These are phyloP conservation scores for Alca torda DNA, from an alignment of 2,797 vertebrate species.

Conservation along the genomic window DNA sequence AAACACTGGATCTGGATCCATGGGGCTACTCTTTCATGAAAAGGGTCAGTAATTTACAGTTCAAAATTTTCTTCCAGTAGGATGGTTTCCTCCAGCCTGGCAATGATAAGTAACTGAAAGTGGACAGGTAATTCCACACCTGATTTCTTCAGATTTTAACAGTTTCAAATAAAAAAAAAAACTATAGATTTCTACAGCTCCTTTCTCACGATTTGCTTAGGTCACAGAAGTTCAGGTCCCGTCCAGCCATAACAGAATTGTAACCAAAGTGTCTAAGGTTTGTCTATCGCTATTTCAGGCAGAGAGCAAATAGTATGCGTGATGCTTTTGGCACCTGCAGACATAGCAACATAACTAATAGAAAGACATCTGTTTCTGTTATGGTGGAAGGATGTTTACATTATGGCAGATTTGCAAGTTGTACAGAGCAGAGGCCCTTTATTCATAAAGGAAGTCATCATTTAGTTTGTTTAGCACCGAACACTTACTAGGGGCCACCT, in stretches of 20 bases:
- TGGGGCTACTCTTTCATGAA: not conserved
- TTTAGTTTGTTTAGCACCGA: constrained; percentile 41
- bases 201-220: not conserved
- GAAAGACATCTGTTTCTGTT: constrained; percentile 62
- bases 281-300: not conserved
- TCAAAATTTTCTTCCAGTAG: not conserved
- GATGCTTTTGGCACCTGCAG: constrained; percentile 55
- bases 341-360: constrained; percentile 21
- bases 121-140: not conserved
- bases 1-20: not conserved
- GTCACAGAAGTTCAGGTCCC: not conserved
- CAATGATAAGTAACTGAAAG: not conserved
- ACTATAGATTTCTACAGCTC: not conserved
- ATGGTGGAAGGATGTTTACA: constrained; percentile 58
- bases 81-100: not conserved
- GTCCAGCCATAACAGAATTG: constrained; percentile 34
- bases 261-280: constrained; percentile 6
- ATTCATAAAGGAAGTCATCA: constrained; percentile 35
- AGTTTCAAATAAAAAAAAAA: not conserved
- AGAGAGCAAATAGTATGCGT: constrained; percentile 26
- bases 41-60: not conserved
- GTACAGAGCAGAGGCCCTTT: constrained; percentile 4
- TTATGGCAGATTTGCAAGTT: constrained; percentile 46
- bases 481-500: constrained; percentile 44
- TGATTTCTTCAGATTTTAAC: not conserved